Evolutionary conservation across 35 echinoderm and acorn worm species (phyloP).

Genomic region (Lytechinus pictus): DNA sequence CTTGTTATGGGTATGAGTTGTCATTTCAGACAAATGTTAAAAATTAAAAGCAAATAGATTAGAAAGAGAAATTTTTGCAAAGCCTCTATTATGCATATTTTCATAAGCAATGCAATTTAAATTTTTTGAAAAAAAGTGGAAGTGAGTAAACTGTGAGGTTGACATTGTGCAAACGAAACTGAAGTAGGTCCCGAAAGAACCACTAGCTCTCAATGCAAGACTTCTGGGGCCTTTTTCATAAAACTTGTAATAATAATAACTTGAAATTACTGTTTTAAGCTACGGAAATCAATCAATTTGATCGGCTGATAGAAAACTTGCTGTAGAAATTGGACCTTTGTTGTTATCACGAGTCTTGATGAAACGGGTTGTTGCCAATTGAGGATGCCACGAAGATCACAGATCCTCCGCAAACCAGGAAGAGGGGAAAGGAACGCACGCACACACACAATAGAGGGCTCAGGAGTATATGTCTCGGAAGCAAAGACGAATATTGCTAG

Average conservation of each 20-base stretch:
- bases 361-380: not conserved
- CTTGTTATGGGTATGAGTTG: not conserved
- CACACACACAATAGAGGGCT: constrained; percentile 16
- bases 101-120: not conserved
- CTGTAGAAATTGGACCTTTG: too few species aligned
- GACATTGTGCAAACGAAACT: not conserved
- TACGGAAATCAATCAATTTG: too few species aligned
- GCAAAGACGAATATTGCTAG: constrained; percentile 41
- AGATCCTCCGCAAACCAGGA: not conserved
- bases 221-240: too few species aligned
- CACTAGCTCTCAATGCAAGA: not conserved
- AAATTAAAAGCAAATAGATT: too few species aligned
- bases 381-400: not conserved
- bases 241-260: too few species aligned
- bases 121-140: not conserved
- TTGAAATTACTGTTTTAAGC: too few species aligned
- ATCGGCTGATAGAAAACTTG: too few species aligned
- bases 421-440: not conserved
- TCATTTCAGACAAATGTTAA: not conserved
- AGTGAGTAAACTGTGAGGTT: not conserved
- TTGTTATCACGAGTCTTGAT: not conserved
- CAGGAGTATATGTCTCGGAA: constrained; percentile 6
- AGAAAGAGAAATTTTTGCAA: too few species aligned
- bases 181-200: not conserved
- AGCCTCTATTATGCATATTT: not conserved